phyloP scores from a whole-genome alignment of 2,888 invertebrate genomes.

The Yponomeuta plumbellus region DNA sequence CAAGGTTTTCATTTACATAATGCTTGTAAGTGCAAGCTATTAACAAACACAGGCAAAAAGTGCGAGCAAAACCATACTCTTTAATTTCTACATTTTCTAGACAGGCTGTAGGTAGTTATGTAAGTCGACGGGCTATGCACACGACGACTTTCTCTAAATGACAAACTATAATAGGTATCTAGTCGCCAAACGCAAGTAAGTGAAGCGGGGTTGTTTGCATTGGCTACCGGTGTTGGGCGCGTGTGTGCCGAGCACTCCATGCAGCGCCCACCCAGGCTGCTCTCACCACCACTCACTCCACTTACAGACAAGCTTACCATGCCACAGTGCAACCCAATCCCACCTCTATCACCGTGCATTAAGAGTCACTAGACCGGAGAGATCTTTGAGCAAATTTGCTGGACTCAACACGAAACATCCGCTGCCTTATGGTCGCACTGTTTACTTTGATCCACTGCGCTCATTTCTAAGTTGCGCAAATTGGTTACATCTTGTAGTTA shows the following conservation, averaged over 20 bases:
- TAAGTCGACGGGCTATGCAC: too few species aligned
- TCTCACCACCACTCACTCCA: slow-evolving; percentile 8
- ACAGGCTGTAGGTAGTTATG: too few species aligned
- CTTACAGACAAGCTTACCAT: slow-evolving; percentile 1
- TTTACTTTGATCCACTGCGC: not conserved
- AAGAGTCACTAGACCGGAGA: not conserved
- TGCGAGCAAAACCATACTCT: too few species aligned
- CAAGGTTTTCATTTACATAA: too few species aligned
- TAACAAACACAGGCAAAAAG: too few species aligned
- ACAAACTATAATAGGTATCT: not conserved
- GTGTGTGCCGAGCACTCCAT: slow-evolving; percentile 66
- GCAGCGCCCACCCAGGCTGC: slow-evolving; percentile 55
- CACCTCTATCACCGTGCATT: not conserved
- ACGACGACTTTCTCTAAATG: slow-evolving; percentile 33
- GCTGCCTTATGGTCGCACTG: not conserved
- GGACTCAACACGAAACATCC: slow-evolving; percentile 4
- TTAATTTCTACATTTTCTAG: too few species aligned
- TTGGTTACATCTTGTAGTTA: not conserved
- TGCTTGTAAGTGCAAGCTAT: too few species aligned
- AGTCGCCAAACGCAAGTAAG: slow-evolving; percentile 22
- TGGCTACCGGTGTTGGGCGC: slow-evolving; percentile 65
- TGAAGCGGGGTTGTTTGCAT: slow-evolving; percentile 38
- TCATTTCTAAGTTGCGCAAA: slow-evolving; percentile 8
- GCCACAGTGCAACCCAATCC: not conserved
- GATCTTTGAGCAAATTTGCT: not conserved